Evolutionary conservation across 2,113 vertebrate genomes (phyloP).

Genomic region (Catharus fuscescens): DNA sequence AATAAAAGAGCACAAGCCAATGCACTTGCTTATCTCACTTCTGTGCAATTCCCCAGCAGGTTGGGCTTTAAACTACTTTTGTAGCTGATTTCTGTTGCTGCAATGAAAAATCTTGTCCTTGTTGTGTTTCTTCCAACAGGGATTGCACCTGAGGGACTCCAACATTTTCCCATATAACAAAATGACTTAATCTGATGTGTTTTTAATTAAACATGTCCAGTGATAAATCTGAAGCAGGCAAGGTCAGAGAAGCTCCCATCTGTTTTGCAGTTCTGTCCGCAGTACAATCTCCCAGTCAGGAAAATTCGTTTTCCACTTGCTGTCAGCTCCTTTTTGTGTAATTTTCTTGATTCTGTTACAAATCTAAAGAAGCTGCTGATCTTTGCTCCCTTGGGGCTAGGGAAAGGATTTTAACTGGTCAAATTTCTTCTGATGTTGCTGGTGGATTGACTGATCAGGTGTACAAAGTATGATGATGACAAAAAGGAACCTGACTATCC

Average conservation of each 20-base stretch:
- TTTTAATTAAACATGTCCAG: constrained; percentile 52
- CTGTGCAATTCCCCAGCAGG: background rate
- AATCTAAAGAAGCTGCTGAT: background rate
- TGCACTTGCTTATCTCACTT: background rate
- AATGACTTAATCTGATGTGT: constrained; percentile 35
- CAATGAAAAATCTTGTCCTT: constrained; percentile 12
- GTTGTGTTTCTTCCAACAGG: background rate
- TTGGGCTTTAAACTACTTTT: background rate
- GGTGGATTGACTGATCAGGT: background rate
- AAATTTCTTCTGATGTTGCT: background rate
- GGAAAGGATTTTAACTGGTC: background rate
- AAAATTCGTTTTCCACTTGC: background rate
- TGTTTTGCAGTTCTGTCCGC: background rate
- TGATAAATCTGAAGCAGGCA: background rate
- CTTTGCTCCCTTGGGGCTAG: background rate
- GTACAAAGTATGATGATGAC: background rate
- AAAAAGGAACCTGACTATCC: background rate
- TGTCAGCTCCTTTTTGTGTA: background rate
- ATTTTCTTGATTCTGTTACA: background rate
- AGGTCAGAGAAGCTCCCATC: constrained; percentile 3
- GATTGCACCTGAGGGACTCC: background rate
- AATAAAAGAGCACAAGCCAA: background rate
- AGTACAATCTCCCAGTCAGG: background rate
- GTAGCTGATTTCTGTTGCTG: background rate
- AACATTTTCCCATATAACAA: background rate